These are phyloP conservation scores for Vidua chalybeata DNA, from an alignment of 2,113 vertebrate species.

Conservation along the genomic window DNA sequence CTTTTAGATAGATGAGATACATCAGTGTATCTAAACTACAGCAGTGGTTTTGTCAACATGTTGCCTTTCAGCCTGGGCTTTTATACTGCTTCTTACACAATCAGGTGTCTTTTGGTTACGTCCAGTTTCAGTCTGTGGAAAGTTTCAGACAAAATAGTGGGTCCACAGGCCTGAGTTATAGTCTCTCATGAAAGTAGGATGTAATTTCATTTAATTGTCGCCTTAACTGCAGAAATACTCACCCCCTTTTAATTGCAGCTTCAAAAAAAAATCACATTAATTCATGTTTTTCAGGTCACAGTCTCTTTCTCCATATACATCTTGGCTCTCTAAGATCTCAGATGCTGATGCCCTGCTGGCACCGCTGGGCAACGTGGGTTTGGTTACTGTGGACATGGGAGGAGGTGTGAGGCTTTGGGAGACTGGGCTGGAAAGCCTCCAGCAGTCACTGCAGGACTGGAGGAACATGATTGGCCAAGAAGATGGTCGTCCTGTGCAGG, in stretches of 20 bases:
- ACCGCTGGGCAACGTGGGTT: conserved; percentile 77
- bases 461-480: conserved; percentile 93
- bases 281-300: conserved; percentile 73
- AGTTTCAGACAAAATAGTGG: background rate
- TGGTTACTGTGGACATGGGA: conserved; percentile 92
- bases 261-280: background rate
- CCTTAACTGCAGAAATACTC: background rate
- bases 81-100: background rate
- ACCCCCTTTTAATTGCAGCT: background rate
- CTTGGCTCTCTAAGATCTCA: conserved; percentile 89
- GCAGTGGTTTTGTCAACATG: background rate
- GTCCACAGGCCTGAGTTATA: background rate
- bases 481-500: conserved; percentile 86
- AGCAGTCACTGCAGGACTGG: conserved; percentile 92
- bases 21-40: background rate
- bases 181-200: background rate
- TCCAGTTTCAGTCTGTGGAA: background rate
- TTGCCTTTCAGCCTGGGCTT: background rate
- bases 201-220: background rate
- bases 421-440: conserved; percentile 86
- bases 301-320: conserved; percentile 86
- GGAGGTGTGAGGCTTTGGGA: conserved; percentile 91
- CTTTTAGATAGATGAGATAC: background rate
- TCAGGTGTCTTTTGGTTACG: background rate
- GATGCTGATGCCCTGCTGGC: conserved; percentile 86